These are phyloP conservation scores for Eupithecia insigniata DNA, from an alignment of 2,888 invertebrate species.

Conservation along the genomic window DNA sequence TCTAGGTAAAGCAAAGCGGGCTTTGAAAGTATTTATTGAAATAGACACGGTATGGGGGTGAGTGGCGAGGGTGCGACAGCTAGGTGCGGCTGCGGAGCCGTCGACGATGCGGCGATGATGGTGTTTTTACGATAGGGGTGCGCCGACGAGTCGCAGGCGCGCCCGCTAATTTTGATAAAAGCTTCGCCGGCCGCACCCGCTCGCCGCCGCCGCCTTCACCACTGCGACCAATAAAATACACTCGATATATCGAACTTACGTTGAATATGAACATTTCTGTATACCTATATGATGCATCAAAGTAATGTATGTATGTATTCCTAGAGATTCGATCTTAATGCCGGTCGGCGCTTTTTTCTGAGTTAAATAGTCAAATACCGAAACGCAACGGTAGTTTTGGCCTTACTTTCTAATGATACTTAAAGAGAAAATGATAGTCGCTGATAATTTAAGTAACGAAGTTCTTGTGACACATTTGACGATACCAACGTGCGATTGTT, in stretches of 20 bases:
- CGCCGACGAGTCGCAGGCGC: constrained; percentile 69
- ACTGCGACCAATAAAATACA: constrained; percentile 63
- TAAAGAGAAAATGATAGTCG: constrained; percentile 1
- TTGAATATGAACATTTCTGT: constrained; percentile 9
- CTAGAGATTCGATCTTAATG: not conserved
- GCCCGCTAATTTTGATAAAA: constrained; percentile 83
- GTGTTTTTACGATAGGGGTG: constrained; percentile 81
- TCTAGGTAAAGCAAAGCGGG: constrained; percentile 1
- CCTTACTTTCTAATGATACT: constrained; percentile 1
- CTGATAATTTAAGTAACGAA: constrained; percentile 28
- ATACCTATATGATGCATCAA: not conserved
- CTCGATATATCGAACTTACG: constrained; percentile 44
- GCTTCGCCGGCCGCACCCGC: constrained; percentile 79
- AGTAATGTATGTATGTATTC: not conserved
- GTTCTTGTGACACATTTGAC: constrained; percentile 18
- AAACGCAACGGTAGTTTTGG: not conserved
- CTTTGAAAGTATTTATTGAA: constrained; percentile 26
- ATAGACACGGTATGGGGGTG: constrained; percentile 53
- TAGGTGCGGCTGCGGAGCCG: constrained; percentile 73
- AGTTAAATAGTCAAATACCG: not conserved
- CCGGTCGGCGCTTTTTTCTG: not conserved
- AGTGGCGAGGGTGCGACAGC: constrained; percentile 70
- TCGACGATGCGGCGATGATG: constrained; percentile 74
- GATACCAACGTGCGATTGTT: constrained; percentile 28
- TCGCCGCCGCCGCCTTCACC: constrained; percentile 57